These are phyloP conservation scores for Miichthys miiuy DNA, from an alignment of 2,797 vertebrate genomes.

Conservation along the genomic window DNA sequence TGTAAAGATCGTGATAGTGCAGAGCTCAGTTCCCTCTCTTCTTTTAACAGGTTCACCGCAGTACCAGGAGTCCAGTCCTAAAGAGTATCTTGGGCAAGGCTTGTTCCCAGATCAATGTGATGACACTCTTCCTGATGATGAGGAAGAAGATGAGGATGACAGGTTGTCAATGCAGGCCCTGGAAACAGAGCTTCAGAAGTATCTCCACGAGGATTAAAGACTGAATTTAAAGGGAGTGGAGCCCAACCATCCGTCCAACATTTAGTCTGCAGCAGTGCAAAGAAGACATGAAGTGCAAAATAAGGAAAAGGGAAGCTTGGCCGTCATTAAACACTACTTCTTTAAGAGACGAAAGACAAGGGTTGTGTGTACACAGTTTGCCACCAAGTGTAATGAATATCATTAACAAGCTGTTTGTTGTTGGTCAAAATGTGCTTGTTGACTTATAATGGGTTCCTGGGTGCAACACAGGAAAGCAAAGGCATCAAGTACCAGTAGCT, in stretches of 20 bases:
- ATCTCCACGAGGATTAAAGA: constrained; percentile 78
- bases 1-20: neutral
- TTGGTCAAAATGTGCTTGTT: constrained; percentile 10
- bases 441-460: constrained; percentile 11
- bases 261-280: constrained; percentile 18
- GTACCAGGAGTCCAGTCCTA: constrained; percentile 41
- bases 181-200: constrained; percentile 85
- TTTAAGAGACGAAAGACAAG: neutral
- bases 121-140: constrained; percentile 73
- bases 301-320: constrained; percentile 16
- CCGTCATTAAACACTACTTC: neutral
- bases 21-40: neutral
- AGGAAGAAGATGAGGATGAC: constrained; percentile 81
- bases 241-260: neutral
- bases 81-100: constrained; percentile 20
- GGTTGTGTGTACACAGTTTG: neutral
- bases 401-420: constrained; percentile 11
- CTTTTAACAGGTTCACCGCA: constrained; percentile 65
- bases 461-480: constrained; percentile 18
- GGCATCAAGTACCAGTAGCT: neutral
- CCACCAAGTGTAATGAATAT: constrained; percentile 1
- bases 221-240: constrained; percentile 8
- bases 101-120: constrained; percentile 62
- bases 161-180: constrained; percentile 81
- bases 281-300: constrained; percentile 15